Evolutionary conservation across 2,888 invertebrate genomes (phyloP).

Genomic region (Folsomia manolachei): DNA sequence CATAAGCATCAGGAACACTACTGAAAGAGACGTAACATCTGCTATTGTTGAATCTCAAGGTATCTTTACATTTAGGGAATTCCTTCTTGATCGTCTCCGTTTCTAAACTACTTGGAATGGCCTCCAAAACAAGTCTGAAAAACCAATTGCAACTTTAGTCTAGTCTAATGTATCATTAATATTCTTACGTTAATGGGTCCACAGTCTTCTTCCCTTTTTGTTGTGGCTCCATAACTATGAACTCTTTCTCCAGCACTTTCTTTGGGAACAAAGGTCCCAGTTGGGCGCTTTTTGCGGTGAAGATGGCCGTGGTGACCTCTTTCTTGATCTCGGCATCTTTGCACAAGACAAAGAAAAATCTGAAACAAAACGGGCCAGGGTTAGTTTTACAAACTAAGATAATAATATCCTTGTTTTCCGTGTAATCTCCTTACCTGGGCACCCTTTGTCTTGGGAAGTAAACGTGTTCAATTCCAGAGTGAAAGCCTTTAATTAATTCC

Average conservation of each 20-base stretch:
- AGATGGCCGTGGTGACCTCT: conserved; percentile 4
- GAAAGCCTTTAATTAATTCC: conserved; percentile 10
- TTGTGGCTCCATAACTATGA: neutral
- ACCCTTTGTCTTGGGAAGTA: conserved; percentile 26
- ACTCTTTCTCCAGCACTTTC: neutral
- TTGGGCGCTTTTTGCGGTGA: conserved; percentile 16
- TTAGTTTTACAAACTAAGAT: too few relatives aligned
- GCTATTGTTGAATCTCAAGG: conserved; percentile 24
- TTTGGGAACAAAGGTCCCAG: conserved; percentile 19
- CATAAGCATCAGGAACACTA: conserved; percentile 11
- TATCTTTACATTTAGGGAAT: conserved; percentile 22
- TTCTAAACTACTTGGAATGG: conserved; percentile 15
- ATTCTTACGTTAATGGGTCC: conserved; percentile 1
- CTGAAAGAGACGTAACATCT: conserved; percentile 28
- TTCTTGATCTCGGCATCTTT: neutral
- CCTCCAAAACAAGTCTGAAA: conserved; percentile 25
- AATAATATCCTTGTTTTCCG: too few relatives aligned
- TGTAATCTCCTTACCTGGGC: conserved; percentile 19
- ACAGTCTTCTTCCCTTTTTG: neutral
- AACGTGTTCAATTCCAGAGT: conserved; percentile 22
- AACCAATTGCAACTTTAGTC: too few relatives aligned
- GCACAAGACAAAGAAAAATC: conserved; percentile 28
- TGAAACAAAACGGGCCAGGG: neutral
- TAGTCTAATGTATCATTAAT: neutral
- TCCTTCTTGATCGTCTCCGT: conserved; percentile 11